Evolutionary conservation across 1,140 invertebrate genomes (phyloP), one percentile per base, ranked within the genome.

Genomic region (Coelopa frigida): DNA sequence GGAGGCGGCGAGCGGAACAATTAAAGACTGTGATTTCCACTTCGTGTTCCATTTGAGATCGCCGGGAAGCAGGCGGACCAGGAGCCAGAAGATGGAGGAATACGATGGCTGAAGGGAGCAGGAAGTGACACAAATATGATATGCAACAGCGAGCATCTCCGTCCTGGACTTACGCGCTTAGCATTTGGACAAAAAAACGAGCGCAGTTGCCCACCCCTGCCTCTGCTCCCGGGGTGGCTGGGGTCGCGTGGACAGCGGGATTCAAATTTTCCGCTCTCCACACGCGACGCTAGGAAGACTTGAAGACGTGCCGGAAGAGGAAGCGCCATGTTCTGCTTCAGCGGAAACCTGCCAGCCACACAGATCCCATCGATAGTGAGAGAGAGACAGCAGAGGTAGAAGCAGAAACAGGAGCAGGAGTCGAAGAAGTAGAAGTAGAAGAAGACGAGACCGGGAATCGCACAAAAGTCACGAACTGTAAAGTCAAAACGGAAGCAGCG

Each of bases 401-500:
- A 35, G 17, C 23, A 41, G 33, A 40, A 41, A 40, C 47, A 24
- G 37, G 31, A 23, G 27, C 31, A 44, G 35, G 17, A n/a, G n/a
- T n/a, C n/a, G n/a, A n/a, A n/a, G 27, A 46, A 39, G 21, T 21
- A 18, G 23, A 21, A 22, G 8, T 18, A 20, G 37, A 39, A 21
- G 23, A 39, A 39, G 15, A 39, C n/a, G n/a, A n/a, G n/a, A n/a
- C n/a, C n/a, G n/a, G 20, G 21, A 24, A 46, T 38, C 35, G 17
- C 33, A 46, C 33, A 46, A 46, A 46, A 46, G 44, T 46, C 44
- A 46, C 44, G 44, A 46, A 46, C 44, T 46, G 22, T 26, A 37
- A 37, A 46, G 44, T 29, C 32, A 46, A 46, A 46, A 46, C 44
- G 44, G 44, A 46, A 46, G 29, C 31, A 35, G 27, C 22, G 6